phyloP scores from a whole-genome alignment of 2,797 vertebrate genomes.

The Siniperca scherzeri region DNA sequence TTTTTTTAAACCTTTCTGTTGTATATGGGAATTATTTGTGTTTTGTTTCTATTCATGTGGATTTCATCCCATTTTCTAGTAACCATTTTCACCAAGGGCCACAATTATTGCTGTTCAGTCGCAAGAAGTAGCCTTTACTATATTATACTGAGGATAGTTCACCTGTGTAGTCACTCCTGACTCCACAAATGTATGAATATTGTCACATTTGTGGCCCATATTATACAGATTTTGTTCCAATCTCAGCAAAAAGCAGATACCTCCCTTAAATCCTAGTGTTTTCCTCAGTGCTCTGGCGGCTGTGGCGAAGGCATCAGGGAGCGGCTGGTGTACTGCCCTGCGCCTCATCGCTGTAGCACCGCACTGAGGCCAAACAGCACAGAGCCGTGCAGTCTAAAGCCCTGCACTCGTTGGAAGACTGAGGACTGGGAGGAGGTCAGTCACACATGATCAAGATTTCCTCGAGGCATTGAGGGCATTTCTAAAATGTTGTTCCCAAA shows the following conservation, averaged over 20 bases:
- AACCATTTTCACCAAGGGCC: background rate
- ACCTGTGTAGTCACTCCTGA: background rate
- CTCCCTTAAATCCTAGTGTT: background rate
- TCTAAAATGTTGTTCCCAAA: background rate
- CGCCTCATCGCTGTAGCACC: slow-evolving; percentile 83
- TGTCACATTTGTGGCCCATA: background rate
- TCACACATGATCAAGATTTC: background rate
- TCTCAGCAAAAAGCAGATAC: background rate
- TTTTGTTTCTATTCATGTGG: background rate
- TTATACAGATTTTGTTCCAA: background rate
- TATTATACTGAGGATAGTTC: background rate
- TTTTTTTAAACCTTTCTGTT: background rate
- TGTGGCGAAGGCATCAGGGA: slow-evolving; percentile 88
- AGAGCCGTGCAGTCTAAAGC: slow-evolving; percentile 80
- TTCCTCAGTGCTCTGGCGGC: slow-evolving; percentile 88
- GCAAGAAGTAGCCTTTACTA: background rate
- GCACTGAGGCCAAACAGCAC: slow-evolving; percentile 81
- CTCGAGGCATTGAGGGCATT: background rate
- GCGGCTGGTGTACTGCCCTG: slow-evolving; percentile 85
- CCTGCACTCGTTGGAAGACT: slow-evolving; percentile 86
- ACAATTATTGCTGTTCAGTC: background rate
- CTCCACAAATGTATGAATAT: background rate
- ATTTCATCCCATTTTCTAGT: background rate
- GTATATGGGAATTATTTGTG: background rate
- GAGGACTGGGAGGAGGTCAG: slow-evolving; percentile 86